Conservation (phyloP, 2,888 invertebrate genomes). For the Rhaphigaster nebulosa region DNA sequence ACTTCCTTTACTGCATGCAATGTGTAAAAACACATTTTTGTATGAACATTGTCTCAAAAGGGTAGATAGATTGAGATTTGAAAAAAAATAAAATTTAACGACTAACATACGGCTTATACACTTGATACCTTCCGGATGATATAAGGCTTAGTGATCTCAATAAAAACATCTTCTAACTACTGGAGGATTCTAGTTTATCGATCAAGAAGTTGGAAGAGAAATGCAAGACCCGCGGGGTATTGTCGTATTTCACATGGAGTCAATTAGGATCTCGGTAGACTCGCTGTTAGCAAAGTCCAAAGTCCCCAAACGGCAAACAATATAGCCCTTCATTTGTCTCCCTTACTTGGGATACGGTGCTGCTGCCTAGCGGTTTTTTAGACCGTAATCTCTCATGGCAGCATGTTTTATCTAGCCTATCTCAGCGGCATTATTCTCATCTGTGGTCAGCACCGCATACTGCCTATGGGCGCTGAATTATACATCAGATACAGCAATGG, state of each 20-base stretch:
- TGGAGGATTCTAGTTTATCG: neutral
- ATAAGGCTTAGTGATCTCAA: too few relatives aligned
- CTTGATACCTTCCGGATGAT: too few relatives aligned
- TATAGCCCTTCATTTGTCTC: conserved; percentile 46
- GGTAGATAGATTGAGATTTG: too few relatives aligned
- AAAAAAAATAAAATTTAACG: too few relatives aligned
- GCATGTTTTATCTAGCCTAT: conserved; percentile 21
- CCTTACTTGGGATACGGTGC: neutral
- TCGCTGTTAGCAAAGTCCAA: conserved; percentile 23
- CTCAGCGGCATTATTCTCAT: conserved; percentile 14
- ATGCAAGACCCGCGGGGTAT: neutral
- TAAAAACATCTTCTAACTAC: neutral
- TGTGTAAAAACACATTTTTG: too few relatives aligned
- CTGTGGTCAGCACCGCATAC: neutral
- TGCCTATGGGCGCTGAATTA: neutral
- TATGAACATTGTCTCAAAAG: too few relatives aligned
- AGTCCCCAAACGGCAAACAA: conserved; percentile 37
- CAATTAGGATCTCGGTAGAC: conserved; percentile 16
- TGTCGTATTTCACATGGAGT: conserved; percentile 28
- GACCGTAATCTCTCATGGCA: conserved; percentile 11
- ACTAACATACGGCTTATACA: too few relatives aligned
- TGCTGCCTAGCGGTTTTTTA: conserved; percentile 8
- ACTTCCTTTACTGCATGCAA: too few relatives aligned
- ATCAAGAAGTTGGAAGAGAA: neutral
- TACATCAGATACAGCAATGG: neutral